Evolutionary conservation across 2,797 vertebrate species (phyloP), one percentile per base, ranked within the genome.

Genomic region (Cetoscarus ocellatus): DNA sequence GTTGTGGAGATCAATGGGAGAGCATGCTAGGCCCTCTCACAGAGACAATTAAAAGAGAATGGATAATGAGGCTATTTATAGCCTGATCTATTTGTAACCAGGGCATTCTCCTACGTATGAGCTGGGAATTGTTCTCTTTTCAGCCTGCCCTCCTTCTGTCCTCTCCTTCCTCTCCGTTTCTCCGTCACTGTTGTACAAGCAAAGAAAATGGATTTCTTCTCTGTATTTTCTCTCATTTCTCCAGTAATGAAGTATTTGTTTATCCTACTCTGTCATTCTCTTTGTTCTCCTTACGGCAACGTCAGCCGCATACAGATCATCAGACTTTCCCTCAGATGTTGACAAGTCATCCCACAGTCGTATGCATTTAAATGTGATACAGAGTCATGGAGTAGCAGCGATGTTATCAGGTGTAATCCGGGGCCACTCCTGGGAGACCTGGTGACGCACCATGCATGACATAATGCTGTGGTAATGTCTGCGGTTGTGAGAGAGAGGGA

Each of bases 21-120:
- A 82, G 75, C 80, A 79, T 77, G 70, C 80, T 79, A 70, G 77
- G 77, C 79, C 66, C 79, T 88, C 77, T 86, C 79, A 54, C 67
- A 67, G 79, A 86, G 79, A 85, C 87, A 92, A 90, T 93, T 93
- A 91, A 93, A 91, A 92, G 85, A 67, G 89, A 93, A 88, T 94
- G 63, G 82, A 80, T 92, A 92, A 94, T 93, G 88, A 92, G 82
- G 71, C 83, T 94, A 92, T 92, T 93, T 93, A 92, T 92, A 94
- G 91, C 70, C 67, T 71, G 77, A 82, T 92, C 81, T 93, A 92
- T 92, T 93, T 92, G 83, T 80, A 93, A 91, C 86, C 75, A 86
- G 86, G 84, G 87, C 87, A 86, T 91, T 88, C 83, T 90, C 81
- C 78, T 77, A 71, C 17, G 50, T 83, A 75, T 76, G 70, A 83